Percentiles rank a stretch among this genome's conserved stretches.
These are phyloP conservation scores for Cherax quadricarinatus DNA, from an alignment of 1,140 invertebrate genomes.

Conservation along the genomic window DNA sequence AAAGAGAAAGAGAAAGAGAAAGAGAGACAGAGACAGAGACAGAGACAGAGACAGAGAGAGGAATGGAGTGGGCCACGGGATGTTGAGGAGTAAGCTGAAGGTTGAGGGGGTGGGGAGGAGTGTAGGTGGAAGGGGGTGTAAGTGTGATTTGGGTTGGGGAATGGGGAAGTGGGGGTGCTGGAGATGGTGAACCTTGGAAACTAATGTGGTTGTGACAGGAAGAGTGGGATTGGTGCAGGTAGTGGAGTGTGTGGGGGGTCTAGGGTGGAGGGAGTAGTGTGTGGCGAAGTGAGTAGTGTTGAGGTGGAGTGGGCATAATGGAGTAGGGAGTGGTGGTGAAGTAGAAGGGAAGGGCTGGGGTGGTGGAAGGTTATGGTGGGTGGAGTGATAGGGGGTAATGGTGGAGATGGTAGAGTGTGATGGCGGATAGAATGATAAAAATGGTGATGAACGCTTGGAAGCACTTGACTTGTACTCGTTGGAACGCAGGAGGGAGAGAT, in stretches of 20 bases:
- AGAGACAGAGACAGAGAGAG: too few relatives aligned
- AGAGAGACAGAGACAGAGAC: too few relatives aligned
- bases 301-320: too few relatives aligned
- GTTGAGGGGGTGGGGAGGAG: not conserved
- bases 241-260: not conserved
- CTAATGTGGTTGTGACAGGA: not conserved
- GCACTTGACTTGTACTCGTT: too few relatives aligned
- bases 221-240: not conserved
- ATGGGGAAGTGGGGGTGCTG: not conserved
- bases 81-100: not conserved
- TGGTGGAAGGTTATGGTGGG: too few relatives aligned
- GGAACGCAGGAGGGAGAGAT: too few relatives aligned
- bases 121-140: not conserved
- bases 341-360: too few relatives aligned
- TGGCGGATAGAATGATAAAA: not conserved
- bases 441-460: not conserved
- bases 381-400: not conserved
- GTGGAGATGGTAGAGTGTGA: not conserved
- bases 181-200: not conserved
- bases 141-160: not conserved
- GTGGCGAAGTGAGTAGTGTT: too few relatives aligned
- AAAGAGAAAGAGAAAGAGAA: too few relatives aligned
- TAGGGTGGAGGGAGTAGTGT: too few relatives aligned
- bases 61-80: too few relatives aligned
- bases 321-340: too few relatives aligned